Base-by-base conservation (phyloP, 2,888 invertebrate species). In the Selenia dentaria region DNA sequence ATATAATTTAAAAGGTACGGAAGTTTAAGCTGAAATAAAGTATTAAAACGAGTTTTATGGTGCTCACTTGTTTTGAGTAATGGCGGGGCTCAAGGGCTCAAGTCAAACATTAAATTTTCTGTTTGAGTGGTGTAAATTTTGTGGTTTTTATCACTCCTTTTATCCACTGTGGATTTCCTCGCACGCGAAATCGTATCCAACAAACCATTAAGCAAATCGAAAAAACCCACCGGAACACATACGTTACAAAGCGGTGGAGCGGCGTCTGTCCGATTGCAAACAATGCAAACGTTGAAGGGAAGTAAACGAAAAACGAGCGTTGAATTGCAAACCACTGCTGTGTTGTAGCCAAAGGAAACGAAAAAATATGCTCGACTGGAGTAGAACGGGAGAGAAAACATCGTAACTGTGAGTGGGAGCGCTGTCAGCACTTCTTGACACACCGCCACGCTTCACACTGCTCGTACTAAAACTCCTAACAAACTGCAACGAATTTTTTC, bases 1-100 rank as follows among this genome's bases (percentile, higher is more conserved):
- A 85, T 82, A 87, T 87, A 82, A 85, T 85, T 87, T 87, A 83
- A 85, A 75, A 79, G 81, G 74, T 65, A 75, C 77, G 82, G 79
- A 88, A 85, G 81, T 83, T 88, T 83, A 83, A 84, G 80, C 83
- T 74, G 72, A 80, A 83, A 86, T 87, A 86, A 86, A 84, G 80
- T 83, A 86, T 87, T 79, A 79, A 80, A 83, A 82, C 70, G 80
- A 83, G 79, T 80, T 86, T 85, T 81, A 84, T 84, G 79, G 71
- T 70, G 53, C 60, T 59, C 67, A 64, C 63, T 70, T 70, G 82
- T 80, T 84, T 77, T 85, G 81, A 87, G 80, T 79, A 79, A 86
- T 85, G 70, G 80, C 70, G 64, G 63, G 68, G 78, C n/a, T n/a
- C n/a, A n/a, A n/a, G n/a, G n/a, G n/a, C 67, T 77, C 74, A 76